Base-by-base conservation (phyloP, 2,113 vertebrate genomes). In the Entelurus aequoreus region DNA sequence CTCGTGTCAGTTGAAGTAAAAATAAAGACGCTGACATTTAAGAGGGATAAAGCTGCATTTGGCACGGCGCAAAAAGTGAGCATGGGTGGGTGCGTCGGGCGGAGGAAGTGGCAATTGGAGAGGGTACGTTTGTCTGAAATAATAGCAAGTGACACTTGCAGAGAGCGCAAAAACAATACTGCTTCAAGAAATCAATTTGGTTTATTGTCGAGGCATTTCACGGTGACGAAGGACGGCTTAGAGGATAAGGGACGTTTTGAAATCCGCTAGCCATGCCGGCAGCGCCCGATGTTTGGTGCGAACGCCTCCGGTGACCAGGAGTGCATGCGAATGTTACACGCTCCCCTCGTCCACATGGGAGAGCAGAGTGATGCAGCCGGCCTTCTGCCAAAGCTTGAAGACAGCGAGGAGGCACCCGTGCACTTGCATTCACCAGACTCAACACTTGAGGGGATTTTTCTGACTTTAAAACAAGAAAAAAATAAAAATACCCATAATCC, bases 271-370 rank as follows among this genome's bases (percentile, higher is more conserved):
- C 60, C 38, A 69, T 37, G 65, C 71, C 13, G 14, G 8, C 9
- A 36, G 61, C 71, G 16, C 48, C 56, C 19, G 1, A 48, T 60
- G 55, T 54, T 72, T 68, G 63, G 58, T 10, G 63, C 62, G 68
- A 8, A 4, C 50, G 62, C 68, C 76, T 72, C 69, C 28, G 14
- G 76, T 75, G 75, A 77, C 59, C 36, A 4, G 54, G 66, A 61
- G 63, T 16, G 70, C 68, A 81, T 83, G 79, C 69, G 77, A 78
- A 84, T 80, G 75, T 72, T 72, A 53, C 62, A 72, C 9, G 1
- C 54, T 46, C 19, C 15, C 48, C 54, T 52, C 10, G 37, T 76
- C 52, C 64, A 58, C 28, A 11, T 66, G 37, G 37, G 73, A 59
- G 65, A 70, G 67, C 14, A 36, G 55, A 60, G 61, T 69, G 75